These are phyloP conservation scores for Gadopsis marmoratus DNA, from an alignment of 2,797 vertebrate species.

Conservation along the genomic window DNA sequence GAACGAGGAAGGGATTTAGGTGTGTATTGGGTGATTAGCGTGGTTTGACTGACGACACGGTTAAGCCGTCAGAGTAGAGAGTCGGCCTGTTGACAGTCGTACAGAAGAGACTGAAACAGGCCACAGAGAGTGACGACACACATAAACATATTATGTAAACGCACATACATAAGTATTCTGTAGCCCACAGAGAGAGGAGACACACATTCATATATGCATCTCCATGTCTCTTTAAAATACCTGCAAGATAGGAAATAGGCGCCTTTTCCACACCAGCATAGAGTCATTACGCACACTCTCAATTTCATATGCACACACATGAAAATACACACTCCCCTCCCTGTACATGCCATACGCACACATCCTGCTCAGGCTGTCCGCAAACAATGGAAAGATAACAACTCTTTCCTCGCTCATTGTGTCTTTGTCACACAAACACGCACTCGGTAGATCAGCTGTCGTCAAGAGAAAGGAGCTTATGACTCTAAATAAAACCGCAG, in stretches of 20 bases:
- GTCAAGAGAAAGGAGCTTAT: constrained; percentile 46
- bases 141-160: constrained; percentile 17
- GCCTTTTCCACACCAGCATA: background rate
- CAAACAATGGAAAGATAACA: constrained; percentile 62
- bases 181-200: background rate
- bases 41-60: constrained; percentile 27
- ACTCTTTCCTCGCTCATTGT: constrained; percentile 29
- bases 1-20: constrained; percentile 24
- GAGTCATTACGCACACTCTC: background rate
- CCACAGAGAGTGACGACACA: constrained; percentile 9
- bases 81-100: constrained; percentile 23
- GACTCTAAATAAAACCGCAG: constrained; percentile 56
- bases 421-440: constrained; percentile 57
- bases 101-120: constrained; percentile 30
- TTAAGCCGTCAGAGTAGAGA: constrained; percentile 13
- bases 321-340: constrained; percentile 6
- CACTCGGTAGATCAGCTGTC: constrained; percentile 51
- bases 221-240: constrained; percentile 8
- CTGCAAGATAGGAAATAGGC: constrained; percentile 7
- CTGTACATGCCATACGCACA: constrained; percentile 2
- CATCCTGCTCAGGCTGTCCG: constrained; percentile 44
- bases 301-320: constrained; percentile 7
- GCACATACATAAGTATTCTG: constrained; percentile 11
- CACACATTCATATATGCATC: background rate
- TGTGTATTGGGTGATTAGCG: constrained; percentile 40